Percentiles rank a stretch among this genome's conserved stretches.
These are phyloP conservation scores for Falco novaeseelandiae DNA, from an alignment of 2,797 vertebrate species.

Conservation along the genomic window DNA sequence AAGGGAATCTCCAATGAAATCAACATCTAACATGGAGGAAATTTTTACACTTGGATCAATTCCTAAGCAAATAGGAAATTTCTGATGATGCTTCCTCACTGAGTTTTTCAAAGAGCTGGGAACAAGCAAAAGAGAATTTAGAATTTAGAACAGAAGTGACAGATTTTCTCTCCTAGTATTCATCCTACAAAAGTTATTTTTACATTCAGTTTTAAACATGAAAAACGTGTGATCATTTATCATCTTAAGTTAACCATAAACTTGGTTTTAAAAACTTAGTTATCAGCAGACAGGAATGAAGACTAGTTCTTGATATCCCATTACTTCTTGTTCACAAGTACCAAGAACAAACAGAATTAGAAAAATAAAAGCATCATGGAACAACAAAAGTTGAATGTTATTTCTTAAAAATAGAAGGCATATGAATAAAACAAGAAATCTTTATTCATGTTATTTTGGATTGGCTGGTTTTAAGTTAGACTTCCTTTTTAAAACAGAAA, in stretches of 20 bases:
- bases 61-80: conserved; percentile 50
- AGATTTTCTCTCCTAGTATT: neutral
- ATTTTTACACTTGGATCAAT: neutral
- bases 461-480: neutral
- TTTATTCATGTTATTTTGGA: neutral
- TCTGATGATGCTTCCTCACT: neutral
- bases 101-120: neutral
- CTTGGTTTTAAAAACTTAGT: neutral
- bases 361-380: neutral
- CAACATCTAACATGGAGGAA: neutral
- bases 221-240: neutral
- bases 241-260: neutral
- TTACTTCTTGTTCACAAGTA: neutral
- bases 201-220: neutral
- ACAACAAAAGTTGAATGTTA: neutral
- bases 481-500: neutral
- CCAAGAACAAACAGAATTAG: neutral
- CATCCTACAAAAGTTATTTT: neutral
- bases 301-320: neutral
- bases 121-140: neutral
- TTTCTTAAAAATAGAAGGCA: neutral
- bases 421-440: neutral
- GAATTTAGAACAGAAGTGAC: neutral
- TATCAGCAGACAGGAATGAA: neutral
- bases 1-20: neutral